These are phyloP conservation scores for Lepas anatifera DNA, from an alignment of 2,888 invertebrate species.

Conservation along the genomic window DNA sequence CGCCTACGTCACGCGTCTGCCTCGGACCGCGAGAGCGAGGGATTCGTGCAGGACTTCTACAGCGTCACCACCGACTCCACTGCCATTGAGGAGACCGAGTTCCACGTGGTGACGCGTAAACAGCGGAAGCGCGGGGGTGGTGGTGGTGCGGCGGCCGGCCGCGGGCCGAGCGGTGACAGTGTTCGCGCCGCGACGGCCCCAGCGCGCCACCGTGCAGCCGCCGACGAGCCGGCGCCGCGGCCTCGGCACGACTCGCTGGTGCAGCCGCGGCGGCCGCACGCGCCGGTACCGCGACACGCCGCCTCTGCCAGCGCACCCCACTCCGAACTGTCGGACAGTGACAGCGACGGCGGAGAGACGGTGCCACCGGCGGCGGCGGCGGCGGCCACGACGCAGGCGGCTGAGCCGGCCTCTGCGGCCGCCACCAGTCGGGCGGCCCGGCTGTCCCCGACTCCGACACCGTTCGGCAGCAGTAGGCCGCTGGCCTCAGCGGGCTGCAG, in stretches of 20 bases:
- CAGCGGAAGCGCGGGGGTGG: constrained; percentile 40
- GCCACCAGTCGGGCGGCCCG: not conserved
- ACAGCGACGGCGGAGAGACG: not conserved
- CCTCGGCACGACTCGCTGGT: no score
- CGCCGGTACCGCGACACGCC: not conserved
- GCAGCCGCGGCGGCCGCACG: not conserved
- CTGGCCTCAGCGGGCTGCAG: not conserved
- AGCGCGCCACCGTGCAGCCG: no score
- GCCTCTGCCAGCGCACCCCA: not conserved
- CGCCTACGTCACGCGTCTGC: not conserved
- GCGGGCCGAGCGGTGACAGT: no score
- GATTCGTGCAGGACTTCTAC: not conserved
- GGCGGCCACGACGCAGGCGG: not conserved
- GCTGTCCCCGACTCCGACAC: not conserved
- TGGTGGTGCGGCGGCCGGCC: not conserved
- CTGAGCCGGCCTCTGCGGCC: not conserved
- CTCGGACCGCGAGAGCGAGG: not conserved
- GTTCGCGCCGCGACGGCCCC: no score
- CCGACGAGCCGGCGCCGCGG: not conserved
- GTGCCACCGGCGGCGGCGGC: not conserved
- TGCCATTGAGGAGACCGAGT: constrained; percentile 41
- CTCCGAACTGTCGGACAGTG: not conserved
- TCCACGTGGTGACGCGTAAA: constrained; percentile 70
- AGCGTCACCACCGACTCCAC: not conserved
- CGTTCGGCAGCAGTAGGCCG: no score